phyloP scores from a whole-genome alignment of 2,888 invertebrate genomes.

The Drepana falcataria region DNA sequence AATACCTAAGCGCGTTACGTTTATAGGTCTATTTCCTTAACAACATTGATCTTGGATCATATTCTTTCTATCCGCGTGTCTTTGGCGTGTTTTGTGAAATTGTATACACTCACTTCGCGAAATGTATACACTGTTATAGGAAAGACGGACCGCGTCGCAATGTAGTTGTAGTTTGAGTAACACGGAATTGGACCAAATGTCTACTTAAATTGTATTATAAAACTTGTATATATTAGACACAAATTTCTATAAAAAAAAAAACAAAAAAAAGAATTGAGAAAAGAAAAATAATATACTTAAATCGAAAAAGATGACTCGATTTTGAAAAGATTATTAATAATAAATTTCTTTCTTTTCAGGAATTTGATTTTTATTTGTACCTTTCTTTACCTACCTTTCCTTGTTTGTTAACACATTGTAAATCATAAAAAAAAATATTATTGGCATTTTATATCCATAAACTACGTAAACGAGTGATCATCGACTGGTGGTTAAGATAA shows the following conservation, averaged over 20 bases:
- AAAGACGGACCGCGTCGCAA: neutral
- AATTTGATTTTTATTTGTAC: conserved; percentile 41
- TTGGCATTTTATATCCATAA: too few relatives aligned
- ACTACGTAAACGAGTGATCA: too few relatives aligned
- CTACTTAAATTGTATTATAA: conserved; percentile 10
- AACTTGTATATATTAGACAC: neutral
- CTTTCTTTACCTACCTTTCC: neutral
- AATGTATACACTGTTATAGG: too few relatives aligned
- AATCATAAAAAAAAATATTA: too few relatives aligned
- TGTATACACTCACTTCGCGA: too few relatives aligned
- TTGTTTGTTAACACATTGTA: neutral
- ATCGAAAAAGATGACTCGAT: conserved; percentile 38
- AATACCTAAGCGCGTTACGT: too few relatives aligned
- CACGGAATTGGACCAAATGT: neutral
- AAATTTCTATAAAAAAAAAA: neutral
- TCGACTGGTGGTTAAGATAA: too few relatives aligned
- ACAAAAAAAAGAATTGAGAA: conserved; percentile 8
- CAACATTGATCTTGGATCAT: neutral
- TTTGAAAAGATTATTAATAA: conserved; percentile 37
- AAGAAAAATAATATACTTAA: conserved; percentile 17
- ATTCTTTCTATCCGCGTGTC: too few relatives aligned
- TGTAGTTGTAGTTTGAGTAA: neutral
- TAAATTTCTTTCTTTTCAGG: conserved; percentile 58
- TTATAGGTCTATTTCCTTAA: neutral
- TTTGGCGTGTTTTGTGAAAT: too few relatives aligned